Evolutionary conservation across 2,888 invertebrate species (phyloP).

Genomic region (Diloba caeruleocephala): DNA sequence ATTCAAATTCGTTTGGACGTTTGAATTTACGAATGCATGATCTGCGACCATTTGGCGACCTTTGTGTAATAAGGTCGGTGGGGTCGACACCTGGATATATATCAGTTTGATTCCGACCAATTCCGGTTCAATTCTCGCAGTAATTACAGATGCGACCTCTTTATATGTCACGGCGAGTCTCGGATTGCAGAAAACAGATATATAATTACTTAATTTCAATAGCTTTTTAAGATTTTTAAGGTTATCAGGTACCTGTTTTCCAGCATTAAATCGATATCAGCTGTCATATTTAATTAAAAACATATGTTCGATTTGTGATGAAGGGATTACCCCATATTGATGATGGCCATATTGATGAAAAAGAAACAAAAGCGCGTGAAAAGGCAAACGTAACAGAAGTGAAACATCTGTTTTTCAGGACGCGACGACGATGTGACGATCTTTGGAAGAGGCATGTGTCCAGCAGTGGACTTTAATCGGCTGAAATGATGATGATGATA

Average conservation of each 20-base stretch:
- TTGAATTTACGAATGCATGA: constrained; percentile 50
- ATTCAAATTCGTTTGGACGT: constrained; percentile 42
- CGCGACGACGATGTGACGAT: too few relatives aligned
- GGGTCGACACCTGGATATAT: constrained; percentile 28
- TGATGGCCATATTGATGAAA: too few relatives aligned
- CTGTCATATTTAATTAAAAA: constrained; percentile 12
- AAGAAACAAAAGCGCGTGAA: too few relatives aligned
- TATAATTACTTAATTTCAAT: constrained; percentile 22
- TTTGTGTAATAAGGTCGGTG: constrained; percentile 23
- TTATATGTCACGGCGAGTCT: constrained; percentile 41
- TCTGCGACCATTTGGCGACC: constrained; percentile 18
- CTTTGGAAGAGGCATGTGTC: too few relatives aligned
- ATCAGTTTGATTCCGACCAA: constrained; percentile 12
- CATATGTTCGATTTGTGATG: background rate
- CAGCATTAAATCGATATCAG: constrained; percentile 10
- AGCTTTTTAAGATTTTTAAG: constrained; percentile 16
- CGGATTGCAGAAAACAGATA: constrained; percentile 23
- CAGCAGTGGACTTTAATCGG: too few relatives aligned
- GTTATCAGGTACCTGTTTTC: constrained; percentile 14
- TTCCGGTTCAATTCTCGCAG: constrained; percentile 29
- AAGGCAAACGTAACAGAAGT: too few relatives aligned
- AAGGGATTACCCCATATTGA: too few relatives aligned
- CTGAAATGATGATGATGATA: too few relatives aligned
- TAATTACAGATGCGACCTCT: constrained; percentile 41
- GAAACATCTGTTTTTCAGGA: too few relatives aligned